These are phyloP conservation scores for Ariolimax columbianus DNA, from an alignment of 2,888 invertebrate species.

Conservation along the genomic window DNA sequence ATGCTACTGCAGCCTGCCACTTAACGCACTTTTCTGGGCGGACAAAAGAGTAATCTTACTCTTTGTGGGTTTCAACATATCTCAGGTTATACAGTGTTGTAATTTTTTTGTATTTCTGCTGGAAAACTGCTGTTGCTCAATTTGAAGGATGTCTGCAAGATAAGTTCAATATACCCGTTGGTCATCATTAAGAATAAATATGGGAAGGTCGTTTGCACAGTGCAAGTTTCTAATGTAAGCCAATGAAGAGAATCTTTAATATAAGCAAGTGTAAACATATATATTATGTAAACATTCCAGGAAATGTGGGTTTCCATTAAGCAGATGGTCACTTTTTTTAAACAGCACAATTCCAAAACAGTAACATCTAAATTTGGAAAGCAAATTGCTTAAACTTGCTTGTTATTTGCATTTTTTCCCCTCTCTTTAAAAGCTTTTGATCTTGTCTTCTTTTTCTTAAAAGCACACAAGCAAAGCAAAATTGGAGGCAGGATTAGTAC, in stretches of 20 bases:
- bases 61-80: too few species aligned
- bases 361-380: slow-evolving; percentile 38
- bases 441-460: slow-evolving; percentile 36
- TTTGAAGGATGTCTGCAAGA: too few species aligned
- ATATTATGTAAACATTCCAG: background rate
- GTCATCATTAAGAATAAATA: too few species aligned
- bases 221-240: too few species aligned
- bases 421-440: slow-evolving; percentile 35
- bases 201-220: background rate
- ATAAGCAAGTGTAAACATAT: background rate
- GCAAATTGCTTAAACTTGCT: slow-evolving; percentile 33
- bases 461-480: slow-evolving; percentile 38
- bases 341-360: background rate
- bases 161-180: too few species aligned
- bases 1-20: too few species aligned
- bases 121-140: too few species aligned
- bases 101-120: too few species aligned
- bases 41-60: too few species aligned
- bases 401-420: background rate
- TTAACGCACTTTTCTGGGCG: too few species aligned
- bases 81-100: too few species aligned
- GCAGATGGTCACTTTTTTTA: background rate
- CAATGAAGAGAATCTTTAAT: background rate
- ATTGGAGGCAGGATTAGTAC: slow-evolving; percentile 40
- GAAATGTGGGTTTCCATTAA: background rate